phyloP scores from a whole-genome alignment of 2,888 invertebrate species.

The Fragum sueziense region DNA sequence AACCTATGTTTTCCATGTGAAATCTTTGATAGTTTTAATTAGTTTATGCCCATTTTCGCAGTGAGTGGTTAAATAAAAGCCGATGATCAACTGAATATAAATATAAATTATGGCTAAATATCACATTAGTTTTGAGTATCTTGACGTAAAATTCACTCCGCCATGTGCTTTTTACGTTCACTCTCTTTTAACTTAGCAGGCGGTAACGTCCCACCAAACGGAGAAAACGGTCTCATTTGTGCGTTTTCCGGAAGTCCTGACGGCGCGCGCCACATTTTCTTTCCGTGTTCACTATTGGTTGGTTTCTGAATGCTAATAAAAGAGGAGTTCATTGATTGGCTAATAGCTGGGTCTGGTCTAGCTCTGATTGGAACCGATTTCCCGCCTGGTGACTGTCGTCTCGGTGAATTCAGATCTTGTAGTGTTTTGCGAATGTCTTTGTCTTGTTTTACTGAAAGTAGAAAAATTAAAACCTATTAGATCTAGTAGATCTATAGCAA shows the following conservation, averaged over 20 bases:
- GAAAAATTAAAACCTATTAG: background rate
- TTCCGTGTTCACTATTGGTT: slow-evolving; percentile 36
- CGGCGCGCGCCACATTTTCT: slow-evolving; percentile 70
- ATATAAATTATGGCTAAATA: slow-evolving; percentile 21
- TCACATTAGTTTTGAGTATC: background rate
- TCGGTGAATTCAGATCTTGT: slow-evolving; percentile 58
- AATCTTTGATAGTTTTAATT: too few relatives aligned
- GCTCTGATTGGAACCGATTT: slow-evolving; percentile 65
- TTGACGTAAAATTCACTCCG: background rate
- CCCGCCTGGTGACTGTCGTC: slow-evolving; percentile 47
- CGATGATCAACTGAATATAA: background rate
- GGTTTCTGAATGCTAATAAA: slow-evolving; percentile 28
- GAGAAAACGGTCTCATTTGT: slow-evolving; percentile 66
- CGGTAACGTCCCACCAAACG: slow-evolving; percentile 68
- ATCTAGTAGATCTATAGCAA: too few relatives aligned
- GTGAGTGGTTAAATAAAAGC: background rate
- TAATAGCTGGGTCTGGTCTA: slow-evolving; percentile 52
- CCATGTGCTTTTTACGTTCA: slow-evolving; percentile 39
- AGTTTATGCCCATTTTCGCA: too few relatives aligned
- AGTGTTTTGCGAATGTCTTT: slow-evolving; percentile 64
- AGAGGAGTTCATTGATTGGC: slow-evolving; percentile 39
- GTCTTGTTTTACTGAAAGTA: slow-evolving; percentile 46
- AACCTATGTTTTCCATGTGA: too few relatives aligned
- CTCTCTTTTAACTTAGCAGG: slow-evolving; percentile 65
- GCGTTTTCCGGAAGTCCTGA: slow-evolving; percentile 62